Evolutionary conservation across 2,888 invertebrate species (phyloP), one percentile per base, ranked within the genome.

Genomic region (Drosophila maculinotata): DNA sequence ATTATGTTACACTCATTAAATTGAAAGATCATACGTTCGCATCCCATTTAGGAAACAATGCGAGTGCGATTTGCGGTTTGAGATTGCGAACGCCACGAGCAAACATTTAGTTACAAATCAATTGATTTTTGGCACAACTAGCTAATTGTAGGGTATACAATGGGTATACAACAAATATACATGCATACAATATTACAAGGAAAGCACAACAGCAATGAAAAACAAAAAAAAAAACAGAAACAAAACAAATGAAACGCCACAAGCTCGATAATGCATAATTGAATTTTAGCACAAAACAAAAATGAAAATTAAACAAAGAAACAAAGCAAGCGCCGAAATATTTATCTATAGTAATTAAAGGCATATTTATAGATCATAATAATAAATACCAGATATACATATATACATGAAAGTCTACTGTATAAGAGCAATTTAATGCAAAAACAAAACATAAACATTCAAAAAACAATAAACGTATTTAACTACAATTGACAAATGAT

Each of bases 311-410:
- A 54, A 68, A 53, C 38, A 68, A 59, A 59, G 58, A 51, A 56
- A 52, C 53, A 76, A 69, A 75, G 57, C 84, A 88, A 83, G 80
- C 86, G 83, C 86, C 81, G 85, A 79, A 87, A 81, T 81, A 81
- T 87, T 81, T 85, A 81, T 81, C 81, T 81, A 71, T 87, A 81
- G 86, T 86, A 75, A 81, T 82, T 75, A 83, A 87, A 74, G 70
- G 88, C 65, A 68, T 79, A 77, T 78, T 72, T 82, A 86, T 82
- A 86, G 83, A 76, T 69, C 67, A 79, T 80, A 78, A 79, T 77
- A 69, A 71, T 71, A 67, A 87, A 85, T 76, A 88, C 77, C 66
- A 83, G 69, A 79, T 69, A 76, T 66, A 70, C 67, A 78, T 60
- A 75, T 36, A 76, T 42, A 36, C 36, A 45, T 45, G 6, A 69